These are phyloP conservation scores for Euthynnus affinis DNA, from an alignment of 2,797 vertebrate genomes.

Conservation along the genomic window DNA sequence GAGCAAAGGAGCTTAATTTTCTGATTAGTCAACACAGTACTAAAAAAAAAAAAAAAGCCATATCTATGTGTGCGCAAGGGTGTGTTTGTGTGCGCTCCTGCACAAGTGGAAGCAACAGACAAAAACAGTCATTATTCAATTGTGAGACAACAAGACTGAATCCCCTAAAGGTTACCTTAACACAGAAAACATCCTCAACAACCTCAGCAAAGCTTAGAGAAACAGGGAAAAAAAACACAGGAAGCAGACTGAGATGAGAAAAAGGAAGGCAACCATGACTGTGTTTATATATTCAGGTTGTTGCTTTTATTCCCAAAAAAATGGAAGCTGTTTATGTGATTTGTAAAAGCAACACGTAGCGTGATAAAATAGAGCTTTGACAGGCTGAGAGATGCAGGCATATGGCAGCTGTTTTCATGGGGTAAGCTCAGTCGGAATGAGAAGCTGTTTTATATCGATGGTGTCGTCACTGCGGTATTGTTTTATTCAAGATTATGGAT, in stretches of 20 bases:
- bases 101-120: slow-evolving; percentile 22
- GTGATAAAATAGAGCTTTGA: slow-evolving; percentile 13
- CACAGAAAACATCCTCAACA: slow-evolving; percentile 58
- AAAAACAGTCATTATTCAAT: slow-evolving; percentile 64
- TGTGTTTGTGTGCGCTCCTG: slow-evolving; percentile 2
- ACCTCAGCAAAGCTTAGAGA: slow-evolving; percentile 3
- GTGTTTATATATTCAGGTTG: slow-evolving; percentile 52
- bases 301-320: slow-evolving; percentile 26
- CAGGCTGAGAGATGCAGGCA: slow-evolving; percentile 12
- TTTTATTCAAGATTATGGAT: slow-evolving; percentile 39
- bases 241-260: slow-evolving; percentile 7
- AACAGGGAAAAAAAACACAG: slow-evolving; percentile 8
- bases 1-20: slow-evolving; percentile 49
- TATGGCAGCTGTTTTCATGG: slow-evolving; percentile 26
- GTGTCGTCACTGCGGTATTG: slow-evolving; percentile 1
- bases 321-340: slow-evolving; percentile 34
- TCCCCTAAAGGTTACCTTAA: slow-evolving; percentile 70
- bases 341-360: slow-evolving; percentile 43
- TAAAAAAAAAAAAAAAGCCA: slow-evolving; percentile 2
- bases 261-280: slow-evolving; percentile 41
- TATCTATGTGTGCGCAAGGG: not conserved
- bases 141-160: slow-evolving; percentile 45
- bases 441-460: slow-evolving; percentile 13
- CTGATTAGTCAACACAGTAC: slow-evolving; percentile 54
- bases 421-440: slow-evolving; percentile 8